A percentile compares a stretch with the other conserved stretches of the same genome.
These are phyloP conservation scores for Crossaster papposus DNA, from an alignment of 53 echinoderm and acorn worm species.

Conservation along the genomic window DNA sequence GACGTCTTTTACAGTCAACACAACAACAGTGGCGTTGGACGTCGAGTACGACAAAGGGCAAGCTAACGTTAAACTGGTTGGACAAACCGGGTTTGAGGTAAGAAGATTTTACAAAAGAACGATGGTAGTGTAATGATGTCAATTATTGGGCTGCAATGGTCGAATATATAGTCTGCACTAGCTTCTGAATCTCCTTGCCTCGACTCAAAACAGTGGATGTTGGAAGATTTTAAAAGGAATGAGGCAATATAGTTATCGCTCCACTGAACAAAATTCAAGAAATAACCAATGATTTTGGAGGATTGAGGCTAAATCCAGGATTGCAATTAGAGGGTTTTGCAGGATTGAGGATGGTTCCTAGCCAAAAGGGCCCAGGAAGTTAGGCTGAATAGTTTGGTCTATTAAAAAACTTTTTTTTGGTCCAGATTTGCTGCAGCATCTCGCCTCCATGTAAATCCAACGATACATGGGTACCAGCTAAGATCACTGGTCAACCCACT, in stretches of 20 bases:
- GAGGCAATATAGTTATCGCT: too few relatives aligned
- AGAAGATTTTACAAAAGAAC: constrained; percentile 12
- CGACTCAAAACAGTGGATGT: too few relatives aligned
- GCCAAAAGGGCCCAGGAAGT: neutral
- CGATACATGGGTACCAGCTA: constrained; percentile 64
- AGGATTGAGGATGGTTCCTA: neutral
- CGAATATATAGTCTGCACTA: too few relatives aligned
- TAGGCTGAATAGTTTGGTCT: too few relatives aligned
- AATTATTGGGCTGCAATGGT: neutral
- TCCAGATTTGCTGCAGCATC: constrained; percentile 60
- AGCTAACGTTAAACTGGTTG: constrained; percentile 51
- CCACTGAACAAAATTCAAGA: too few relatives aligned
- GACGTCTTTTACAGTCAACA: constrained; percentile 47
- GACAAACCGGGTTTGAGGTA: constrained; percentile 78
- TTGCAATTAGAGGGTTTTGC: neutral
- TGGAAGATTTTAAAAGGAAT: too few relatives aligned
- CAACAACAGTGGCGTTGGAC: constrained; percentile 37
- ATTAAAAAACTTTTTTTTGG: neutral
- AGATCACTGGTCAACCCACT: constrained; percentile 32
- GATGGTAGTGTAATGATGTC: neutral
- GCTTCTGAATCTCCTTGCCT: too few relatives aligned
- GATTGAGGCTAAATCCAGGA: too few relatives aligned
- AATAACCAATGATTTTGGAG: too few relatives aligned
- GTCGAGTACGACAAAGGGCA: constrained; percentile 60
- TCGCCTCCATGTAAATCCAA: constrained; percentile 29